Conservation (phyloP, 2,113 vertebrate genomes). For the Chaetodon trifascialis region DNA sequence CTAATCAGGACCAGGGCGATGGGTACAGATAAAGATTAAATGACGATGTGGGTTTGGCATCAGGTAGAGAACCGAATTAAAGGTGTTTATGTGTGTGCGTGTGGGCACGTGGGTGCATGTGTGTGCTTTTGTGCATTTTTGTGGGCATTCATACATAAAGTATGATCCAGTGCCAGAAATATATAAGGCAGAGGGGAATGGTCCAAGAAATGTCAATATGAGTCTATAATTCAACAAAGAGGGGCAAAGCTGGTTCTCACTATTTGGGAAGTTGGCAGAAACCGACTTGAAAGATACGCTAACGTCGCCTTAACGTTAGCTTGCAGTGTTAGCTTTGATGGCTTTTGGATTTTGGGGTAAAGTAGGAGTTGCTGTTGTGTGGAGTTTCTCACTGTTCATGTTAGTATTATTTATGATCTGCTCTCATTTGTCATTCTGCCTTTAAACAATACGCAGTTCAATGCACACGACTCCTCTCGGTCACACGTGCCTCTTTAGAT, state of each 20-base stretch:
- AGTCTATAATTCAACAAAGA: not conserved
- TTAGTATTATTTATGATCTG: not conserved
- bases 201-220: slow-evolving; percentile 12
- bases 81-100: slow-evolving; percentile 43
- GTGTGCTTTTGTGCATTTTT: slow-evolving; percentile 13
- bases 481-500: not conserved
- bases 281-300: not conserved
- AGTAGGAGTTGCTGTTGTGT: not conserved
- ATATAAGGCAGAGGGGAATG: not conserved
- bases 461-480: not conserved
- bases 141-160: slow-evolving; percentile 3
- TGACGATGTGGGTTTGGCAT: slow-evolving; percentile 78
- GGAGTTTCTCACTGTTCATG: not conserved
- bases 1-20: slow-evolving; percentile 81
- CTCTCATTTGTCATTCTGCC: not conserved
- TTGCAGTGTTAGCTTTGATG: not conserved
- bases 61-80: slow-evolving; percentile 46
- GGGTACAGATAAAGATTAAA: slow-evolving; percentile 80
- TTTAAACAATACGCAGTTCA: not conserved
- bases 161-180: slow-evolving; percentile 32
- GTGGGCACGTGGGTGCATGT: not conserved
- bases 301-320: not conserved
- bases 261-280: not conserved
- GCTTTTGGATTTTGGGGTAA: not conserved
- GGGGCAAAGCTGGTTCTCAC: not conserved